phyloP scores from a whole-genome alignment of 2,888 invertebrate genomes.

The Agonopterix subpropinquella region DNA sequence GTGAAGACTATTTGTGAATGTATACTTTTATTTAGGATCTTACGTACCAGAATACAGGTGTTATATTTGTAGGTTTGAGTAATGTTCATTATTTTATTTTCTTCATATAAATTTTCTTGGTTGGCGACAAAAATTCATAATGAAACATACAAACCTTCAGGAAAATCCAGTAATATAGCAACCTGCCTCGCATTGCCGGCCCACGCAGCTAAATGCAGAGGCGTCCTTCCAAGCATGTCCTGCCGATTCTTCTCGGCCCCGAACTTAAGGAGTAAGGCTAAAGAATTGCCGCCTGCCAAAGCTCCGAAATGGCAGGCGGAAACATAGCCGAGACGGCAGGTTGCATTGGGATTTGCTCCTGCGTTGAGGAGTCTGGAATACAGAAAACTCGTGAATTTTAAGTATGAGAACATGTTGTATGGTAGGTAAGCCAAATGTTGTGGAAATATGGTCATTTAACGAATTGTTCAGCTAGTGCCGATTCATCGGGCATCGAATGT shows the following conservation, averaged over 20 bases:
- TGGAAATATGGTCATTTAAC: neutral
- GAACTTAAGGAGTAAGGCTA: constrained; percentile 50
- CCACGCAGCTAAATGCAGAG: constrained; percentile 67
- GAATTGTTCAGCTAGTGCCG: no score
- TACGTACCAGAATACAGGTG: no score
- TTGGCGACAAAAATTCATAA: no score
- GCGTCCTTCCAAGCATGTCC: constrained; percentile 61
- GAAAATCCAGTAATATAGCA: constrained; percentile 55
- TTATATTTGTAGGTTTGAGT: no score
- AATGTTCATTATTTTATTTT: no score
- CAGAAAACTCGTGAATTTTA: neutral
- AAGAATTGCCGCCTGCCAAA: constrained; percentile 47
- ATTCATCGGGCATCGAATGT: no score
- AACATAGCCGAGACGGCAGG: constrained; percentile 56
- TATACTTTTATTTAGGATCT: no score
- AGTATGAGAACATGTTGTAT: neutral
- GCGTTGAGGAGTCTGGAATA: constrained; percentile 50
- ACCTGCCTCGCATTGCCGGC: constrained; percentile 60
- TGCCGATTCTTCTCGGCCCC: constrained; percentile 58
- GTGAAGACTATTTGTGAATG: no score
- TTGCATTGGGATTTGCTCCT: constrained; percentile 69
- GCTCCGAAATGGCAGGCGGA: constrained; percentile 69
- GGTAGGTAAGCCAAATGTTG: neutral
- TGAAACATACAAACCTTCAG: constrained; percentile 61
- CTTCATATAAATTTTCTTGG: no score